Evolutionary conservation across 2,888 invertebrate species (phyloP).

Genomic region (Agrochola lota): DNA sequence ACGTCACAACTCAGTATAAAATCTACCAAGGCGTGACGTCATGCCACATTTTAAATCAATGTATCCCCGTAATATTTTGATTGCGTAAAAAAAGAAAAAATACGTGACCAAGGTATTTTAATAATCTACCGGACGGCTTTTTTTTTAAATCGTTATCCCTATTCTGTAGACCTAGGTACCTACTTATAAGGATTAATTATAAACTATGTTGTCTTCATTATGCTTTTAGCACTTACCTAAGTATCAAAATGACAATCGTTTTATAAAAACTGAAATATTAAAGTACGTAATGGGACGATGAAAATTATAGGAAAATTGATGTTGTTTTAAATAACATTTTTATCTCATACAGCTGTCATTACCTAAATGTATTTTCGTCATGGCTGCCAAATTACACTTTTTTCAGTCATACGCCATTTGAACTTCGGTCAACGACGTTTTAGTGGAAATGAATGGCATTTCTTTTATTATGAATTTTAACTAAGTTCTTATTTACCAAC

Average conservation of each 20-base stretch:
- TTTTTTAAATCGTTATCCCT: too few species aligned
- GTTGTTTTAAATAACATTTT: constrained; percentile 16
- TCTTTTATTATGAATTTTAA: neutral
- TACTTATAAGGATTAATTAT: neutral
- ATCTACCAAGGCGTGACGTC: too few species aligned
- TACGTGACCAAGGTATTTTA: too few species aligned
- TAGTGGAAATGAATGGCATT: neutral
- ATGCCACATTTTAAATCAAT: too few species aligned
- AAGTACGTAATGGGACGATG: neutral
- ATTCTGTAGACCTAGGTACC: too few species aligned
- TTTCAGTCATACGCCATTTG: constrained; percentile 6
- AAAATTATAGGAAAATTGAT: neutral
- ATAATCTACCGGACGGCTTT: too few species aligned
- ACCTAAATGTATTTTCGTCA: constrained; percentile 40
- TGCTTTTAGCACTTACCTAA: neutral
- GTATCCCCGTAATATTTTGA: too few species aligned
- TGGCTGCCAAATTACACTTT: constrained; percentile 46
- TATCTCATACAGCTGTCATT: constrained; percentile 25
- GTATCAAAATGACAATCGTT: neutral
- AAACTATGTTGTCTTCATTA: too few species aligned
- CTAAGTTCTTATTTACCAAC: neutral
- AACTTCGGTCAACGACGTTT: constrained; percentile 31
- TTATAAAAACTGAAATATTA: neutral
- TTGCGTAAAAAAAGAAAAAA: too few species aligned
- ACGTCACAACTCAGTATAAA: too few species aligned